Evolutionary conservation across 2,888 invertebrate species (phyloP).

Genomic region (Ophion ventricosus): DNA sequence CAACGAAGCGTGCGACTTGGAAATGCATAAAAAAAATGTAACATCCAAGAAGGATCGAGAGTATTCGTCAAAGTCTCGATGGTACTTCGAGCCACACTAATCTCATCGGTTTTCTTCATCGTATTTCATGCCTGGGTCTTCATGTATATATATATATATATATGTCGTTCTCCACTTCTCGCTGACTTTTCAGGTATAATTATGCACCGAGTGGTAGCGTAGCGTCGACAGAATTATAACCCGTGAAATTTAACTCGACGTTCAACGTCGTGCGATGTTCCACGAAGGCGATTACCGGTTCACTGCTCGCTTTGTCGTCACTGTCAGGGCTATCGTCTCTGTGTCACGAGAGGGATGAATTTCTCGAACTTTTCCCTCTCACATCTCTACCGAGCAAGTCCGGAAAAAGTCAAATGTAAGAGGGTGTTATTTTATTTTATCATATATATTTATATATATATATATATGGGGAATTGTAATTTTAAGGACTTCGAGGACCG

Average conservation of each 20-base stretch:
- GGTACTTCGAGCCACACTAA: conserved; percentile 43
- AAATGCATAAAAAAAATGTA: too few relatives aligned
- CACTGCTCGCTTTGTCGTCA: conserved; percentile 37
- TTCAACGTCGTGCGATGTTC: conserved; percentile 35
- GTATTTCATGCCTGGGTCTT: conserved; percentile 39
- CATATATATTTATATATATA: too few relatives aligned
- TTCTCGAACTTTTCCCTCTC: conserved; percentile 4
- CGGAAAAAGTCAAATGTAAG: neutral
- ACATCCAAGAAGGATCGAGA: conserved; percentile 1
- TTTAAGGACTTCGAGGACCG: too few relatives aligned
- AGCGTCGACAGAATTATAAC: conserved; percentile 53
- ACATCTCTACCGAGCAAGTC: neutral
- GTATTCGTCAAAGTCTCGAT: conserved; percentile 17
- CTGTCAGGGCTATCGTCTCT: conserved; percentile 33
- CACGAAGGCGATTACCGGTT: conserved; percentile 30
- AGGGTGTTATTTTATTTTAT: neutral
- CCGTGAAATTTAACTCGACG: conserved; percentile 56
- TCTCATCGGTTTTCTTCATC: conserved; percentile 39
- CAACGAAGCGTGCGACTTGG: too few relatives aligned
- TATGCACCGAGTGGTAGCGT: conserved; percentile 34
- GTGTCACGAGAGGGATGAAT: conserved; percentile 9
- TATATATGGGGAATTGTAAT: neutral
- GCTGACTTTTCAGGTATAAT: conserved; percentile 49
- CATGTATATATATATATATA: conserved; percentile 16
- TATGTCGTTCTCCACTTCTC: conserved; percentile 29